Percentiles rank a stretch among this genome's conserved stretches.
These are phyloP conservation scores for Orthosia gothica DNA, from an alignment of 2,888 invertebrate species.

Conservation along the genomic window DNA sequence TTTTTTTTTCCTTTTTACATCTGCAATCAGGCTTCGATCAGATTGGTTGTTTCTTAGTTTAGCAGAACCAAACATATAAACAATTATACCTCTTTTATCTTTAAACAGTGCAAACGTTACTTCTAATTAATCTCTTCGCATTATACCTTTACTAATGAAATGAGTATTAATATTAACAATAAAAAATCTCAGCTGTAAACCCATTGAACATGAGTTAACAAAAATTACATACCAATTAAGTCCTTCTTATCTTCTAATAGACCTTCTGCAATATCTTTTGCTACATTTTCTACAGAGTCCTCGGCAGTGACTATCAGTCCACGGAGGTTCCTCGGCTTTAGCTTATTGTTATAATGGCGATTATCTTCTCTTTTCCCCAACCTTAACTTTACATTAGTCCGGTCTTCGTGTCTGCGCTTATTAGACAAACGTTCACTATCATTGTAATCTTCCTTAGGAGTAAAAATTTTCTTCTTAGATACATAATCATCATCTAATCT, in stretches of 20 bases:
- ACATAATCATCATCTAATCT: slow-evolving; percentile 91
- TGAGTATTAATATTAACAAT: too few relatives aligned
- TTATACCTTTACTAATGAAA: too few relatives aligned
- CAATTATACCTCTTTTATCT: too few relatives aligned
- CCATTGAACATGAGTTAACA: background rate
- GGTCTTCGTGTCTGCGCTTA: slow-evolving; percentile 92
- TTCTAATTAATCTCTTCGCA: too few relatives aligned
- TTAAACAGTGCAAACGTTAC: too few relatives aligned
- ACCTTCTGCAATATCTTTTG: slow-evolving; percentile 94
- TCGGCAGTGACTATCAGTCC: slow-evolving; percentile 91
- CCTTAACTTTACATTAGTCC: slow-evolving; percentile 91
- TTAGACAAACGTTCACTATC: slow-evolving; percentile 80
- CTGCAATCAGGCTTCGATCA: too few relatives aligned
- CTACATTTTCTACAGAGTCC: slow-evolving; percentile 92
- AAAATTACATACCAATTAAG: slow-evolving; percentile 91
- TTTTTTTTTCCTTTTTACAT: too few relatives aligned
- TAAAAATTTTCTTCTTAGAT: slow-evolving; percentile 83
- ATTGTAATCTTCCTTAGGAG: slow-evolving; percentile 72
- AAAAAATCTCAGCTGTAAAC: too few relatives aligned
- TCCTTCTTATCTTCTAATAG: slow-evolving; percentile 94
- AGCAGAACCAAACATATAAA: too few relatives aligned
- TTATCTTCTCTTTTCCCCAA: slow-evolving; percentile 89
- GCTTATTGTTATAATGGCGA: slow-evolving; percentile 87
- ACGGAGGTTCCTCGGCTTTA: slow-evolving; percentile 91
- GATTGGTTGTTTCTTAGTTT: too few relatives aligned